Evolutionary conservation across 35 echinoderm and acorn worm species (phyloP).

Genomic region (Apostichopus parvimensis): DNA sequence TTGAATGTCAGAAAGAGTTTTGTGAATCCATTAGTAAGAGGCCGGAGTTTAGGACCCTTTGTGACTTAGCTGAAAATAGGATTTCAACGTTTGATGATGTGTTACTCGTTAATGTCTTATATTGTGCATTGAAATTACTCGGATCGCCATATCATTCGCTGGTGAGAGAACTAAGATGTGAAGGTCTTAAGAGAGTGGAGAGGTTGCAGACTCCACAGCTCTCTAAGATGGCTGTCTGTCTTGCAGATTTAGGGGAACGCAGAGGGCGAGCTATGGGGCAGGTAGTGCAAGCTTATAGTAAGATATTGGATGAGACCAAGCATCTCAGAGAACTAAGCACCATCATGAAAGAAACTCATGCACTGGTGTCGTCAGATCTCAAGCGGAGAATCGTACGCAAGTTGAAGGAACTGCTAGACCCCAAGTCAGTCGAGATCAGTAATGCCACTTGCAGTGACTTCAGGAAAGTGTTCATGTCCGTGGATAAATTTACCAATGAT

Average conservation of each 20-base stretch:
- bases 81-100: slow-evolving; percentile 56
- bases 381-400: slow-evolving; percentile 34
- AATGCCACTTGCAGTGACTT: slow-evolving; percentile 55
- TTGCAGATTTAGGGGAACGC: slow-evolving; percentile 55
- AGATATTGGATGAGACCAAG: slow-evolving; percentile 50
- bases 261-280: slow-evolving; percentile 54
- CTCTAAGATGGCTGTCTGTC: slow-evolving; percentile 76
- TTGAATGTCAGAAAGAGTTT: not conserved
- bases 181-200: slow-evolving; percentile 41
- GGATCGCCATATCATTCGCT: slow-evolving; percentile 46
- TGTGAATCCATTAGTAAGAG: not conserved
- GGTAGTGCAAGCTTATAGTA: slow-evolving; percentile 39
- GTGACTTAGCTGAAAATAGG: slow-evolving; percentile 79
- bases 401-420: slow-evolving; percentile 48
- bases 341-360: slow-evolving; percentile 66
- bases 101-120: slow-evolving; percentile 60
- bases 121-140: slow-evolving; percentile 66
- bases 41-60: slow-evolving; percentile 60
- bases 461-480: slow-evolving; percentile 58
- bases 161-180: slow-evolving; percentile 65
- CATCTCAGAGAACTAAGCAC: slow-evolving; percentile 73
- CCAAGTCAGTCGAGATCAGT: not conserved
- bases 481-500: slow-evolving; percentile 42
- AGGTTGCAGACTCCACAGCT: slow-evolving; percentile 56
- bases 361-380: slow-evolving; percentile 38